Conservation (phyloP, 1,140 invertebrate species). For the Thereuonema tuberculata region DNA sequence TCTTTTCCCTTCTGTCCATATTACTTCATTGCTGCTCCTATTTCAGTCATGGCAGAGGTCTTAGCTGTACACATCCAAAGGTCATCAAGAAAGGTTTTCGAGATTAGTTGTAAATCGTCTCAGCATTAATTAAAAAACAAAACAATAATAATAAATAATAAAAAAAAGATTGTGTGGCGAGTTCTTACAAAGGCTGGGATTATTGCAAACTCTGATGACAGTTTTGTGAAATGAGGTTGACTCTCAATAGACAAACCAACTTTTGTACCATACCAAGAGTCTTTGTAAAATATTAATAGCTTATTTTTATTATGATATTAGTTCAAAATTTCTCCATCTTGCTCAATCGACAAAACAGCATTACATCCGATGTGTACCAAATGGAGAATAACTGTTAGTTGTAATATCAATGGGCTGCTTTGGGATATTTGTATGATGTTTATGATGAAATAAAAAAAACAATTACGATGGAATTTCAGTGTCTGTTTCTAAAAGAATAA, state of each 20-base stretch:
- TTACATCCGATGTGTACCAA: neutral
- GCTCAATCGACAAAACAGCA: slow-evolving; percentile 11
- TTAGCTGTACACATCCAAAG: no score
- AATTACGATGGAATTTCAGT: no score
- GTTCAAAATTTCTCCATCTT: slow-evolving; percentile 16
- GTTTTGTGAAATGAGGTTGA: slow-evolving; percentile 9
- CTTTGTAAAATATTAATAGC: slow-evolving; percentile 21
- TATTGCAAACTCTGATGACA: neutral
- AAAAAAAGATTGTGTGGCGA: neutral
- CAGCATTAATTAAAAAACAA: neutral
- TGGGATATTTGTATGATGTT: neutral
- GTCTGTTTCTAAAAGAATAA: no score
- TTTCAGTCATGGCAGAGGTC: no score
- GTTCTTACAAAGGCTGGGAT: neutral
- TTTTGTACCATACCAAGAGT: slow-evolving; percentile 17
- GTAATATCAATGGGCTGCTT: neutral
- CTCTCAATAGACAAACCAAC: slow-evolving; percentile 14
- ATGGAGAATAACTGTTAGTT: neutral
- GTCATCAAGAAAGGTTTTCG: no score
- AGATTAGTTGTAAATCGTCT: no score
- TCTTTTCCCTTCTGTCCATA: no score
- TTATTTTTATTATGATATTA: slow-evolving; percentile 20
- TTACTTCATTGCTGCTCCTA: no score
- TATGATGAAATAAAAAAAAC: neutral
- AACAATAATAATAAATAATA: neutral